Evolutionary conservation across 2,888 invertebrate species (phyloP), one percentile per base, ranked within the genome.

Genomic region (Arge pagana): DNA sequence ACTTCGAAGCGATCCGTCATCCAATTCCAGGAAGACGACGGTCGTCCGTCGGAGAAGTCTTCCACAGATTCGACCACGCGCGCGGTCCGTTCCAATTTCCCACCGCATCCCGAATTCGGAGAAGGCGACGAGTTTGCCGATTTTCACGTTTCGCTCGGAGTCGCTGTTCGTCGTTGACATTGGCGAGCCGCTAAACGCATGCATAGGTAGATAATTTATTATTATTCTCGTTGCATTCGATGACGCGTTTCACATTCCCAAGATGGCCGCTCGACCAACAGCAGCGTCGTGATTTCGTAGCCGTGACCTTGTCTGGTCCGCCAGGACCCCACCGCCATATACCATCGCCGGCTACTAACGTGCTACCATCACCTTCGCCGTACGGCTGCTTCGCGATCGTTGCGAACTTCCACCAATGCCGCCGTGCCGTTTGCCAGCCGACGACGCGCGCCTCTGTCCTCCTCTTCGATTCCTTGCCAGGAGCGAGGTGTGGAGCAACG

Each of bases 241-340:
- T 64, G 65, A 66, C 64, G 64, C 56, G 65, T 19, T 19, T 62
- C 57, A 56, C 61, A 62, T 63, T 62, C 60, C 58, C 69, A 73
- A 72, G 67, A 73, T 74, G 74, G 74, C 73, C 61, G 72, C 63
- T 52, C 40, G 54, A 11, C 50, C 52, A 31, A 26, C 45, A 54
- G 54, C 59, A 63, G 66, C 62, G n/a, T n/a, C n/a, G n/a, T n/a
- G n/a, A 57, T 64, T 67, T 65, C 69, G 68, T 65, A 74, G 67
- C 72, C 74, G 68, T 73, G 75, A 74, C 75, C 75, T 75, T 75
- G 75, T 74, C 74, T 72, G 70, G 66, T 67, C 61, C 63, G n/a
- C n/a, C n/a, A n/a, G 66, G 63, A 61, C 59, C 50, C 48, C 52
- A 52, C 53, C 35, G 33, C 61, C 60, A 58, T 24, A 13, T 21